These are phyloP conservation scores for Molossus molossus DNA, from an alignment of 2,797 vertebrate genomes.

Conservation along the genomic window DNA sequence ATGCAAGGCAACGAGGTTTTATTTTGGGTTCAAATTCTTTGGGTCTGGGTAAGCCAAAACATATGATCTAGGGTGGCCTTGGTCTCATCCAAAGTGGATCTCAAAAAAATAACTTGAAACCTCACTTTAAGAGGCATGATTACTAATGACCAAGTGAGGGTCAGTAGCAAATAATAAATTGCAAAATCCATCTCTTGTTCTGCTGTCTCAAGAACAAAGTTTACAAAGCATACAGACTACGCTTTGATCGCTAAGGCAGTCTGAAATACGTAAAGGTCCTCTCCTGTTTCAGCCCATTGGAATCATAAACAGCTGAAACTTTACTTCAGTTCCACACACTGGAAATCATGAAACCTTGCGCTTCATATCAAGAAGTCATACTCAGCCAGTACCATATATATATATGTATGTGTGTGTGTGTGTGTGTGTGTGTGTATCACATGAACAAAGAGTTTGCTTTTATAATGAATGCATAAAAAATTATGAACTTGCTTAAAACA, in stretches of 20 bases:
- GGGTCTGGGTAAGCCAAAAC: conserved; percentile 65
- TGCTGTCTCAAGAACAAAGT: not conserved
- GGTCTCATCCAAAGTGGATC: conserved; percentile 47
- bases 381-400: not conserved
- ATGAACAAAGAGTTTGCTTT: conserved; percentile 62
- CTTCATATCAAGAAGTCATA: conserved; percentile 34
- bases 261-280: not conserved
- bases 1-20: conserved; percentile 72
- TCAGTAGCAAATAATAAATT: not conserved
- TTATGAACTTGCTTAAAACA: not conserved
- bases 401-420: not conserved
- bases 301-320: conserved; percentile 29
- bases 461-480: not conserved
- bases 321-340: not conserved
- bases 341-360: conserved; percentile 27
- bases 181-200: not conserved
- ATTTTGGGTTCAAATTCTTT: conserved; percentile 73
- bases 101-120: conserved; percentile 55
- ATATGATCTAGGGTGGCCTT: conserved; percentile 30
- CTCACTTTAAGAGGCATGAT: not conserved
- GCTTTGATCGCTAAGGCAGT: not conserved
- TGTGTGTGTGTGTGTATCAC: not conserved
- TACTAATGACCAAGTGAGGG: not conserved
- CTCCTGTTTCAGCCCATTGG: not conserved
- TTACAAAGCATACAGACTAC: not conserved